phyloP scores from a whole-genome alignment of 1,140 invertebrate species.

The Agrypnia vestita region DNA sequence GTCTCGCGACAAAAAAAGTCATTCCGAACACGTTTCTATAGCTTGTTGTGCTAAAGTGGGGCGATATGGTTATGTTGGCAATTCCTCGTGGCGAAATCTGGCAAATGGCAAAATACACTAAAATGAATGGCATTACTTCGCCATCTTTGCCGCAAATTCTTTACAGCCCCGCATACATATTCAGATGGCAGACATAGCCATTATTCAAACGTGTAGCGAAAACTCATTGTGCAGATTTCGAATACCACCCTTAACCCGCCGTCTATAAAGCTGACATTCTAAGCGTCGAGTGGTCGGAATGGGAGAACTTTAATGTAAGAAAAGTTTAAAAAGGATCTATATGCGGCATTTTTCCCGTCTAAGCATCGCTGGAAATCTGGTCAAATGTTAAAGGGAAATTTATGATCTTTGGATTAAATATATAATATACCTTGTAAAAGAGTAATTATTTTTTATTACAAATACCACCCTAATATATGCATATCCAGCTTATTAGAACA shows the following conservation, averaged over 20 bases:
- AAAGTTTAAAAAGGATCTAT: no score
- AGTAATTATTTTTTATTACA: no score
- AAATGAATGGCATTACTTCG: slow-evolving; percentile 34
- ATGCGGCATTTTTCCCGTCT: no score
- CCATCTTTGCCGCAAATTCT: slow-evolving; percentile 41
- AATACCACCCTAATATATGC: no score
- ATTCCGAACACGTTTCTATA: slow-evolving; percentile 36
- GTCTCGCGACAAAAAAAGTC: slow-evolving; percentile 12
- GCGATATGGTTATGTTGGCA: slow-evolving; percentile 40
- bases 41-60: slow-evolving; percentile 39
- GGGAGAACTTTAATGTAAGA: no score
- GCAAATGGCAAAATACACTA: slow-evolving; percentile 35
- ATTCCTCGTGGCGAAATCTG: slow-evolving; percentile 35
- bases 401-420: no score
- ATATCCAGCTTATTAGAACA: no score
- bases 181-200: slow-evolving; percentile 20
- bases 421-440: no score
- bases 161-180: slow-evolving; percentile 23
- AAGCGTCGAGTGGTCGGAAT: slow-evolving; percentile 1
- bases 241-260: background rate
- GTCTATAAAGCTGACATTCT: slow-evolving; percentile 10
- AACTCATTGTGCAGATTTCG: slow-evolving; percentile 18
- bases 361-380: no score
- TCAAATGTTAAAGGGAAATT: no score
- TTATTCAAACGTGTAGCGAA: slow-evolving; percentile 35